A percentile compares a stretch with the other conserved stretches of the same genome.
These are phyloP conservation scores for Ondatra zibethicus DNA, from an alignment of 2,113 vertebrate genomes.

Conservation along the genomic window DNA sequence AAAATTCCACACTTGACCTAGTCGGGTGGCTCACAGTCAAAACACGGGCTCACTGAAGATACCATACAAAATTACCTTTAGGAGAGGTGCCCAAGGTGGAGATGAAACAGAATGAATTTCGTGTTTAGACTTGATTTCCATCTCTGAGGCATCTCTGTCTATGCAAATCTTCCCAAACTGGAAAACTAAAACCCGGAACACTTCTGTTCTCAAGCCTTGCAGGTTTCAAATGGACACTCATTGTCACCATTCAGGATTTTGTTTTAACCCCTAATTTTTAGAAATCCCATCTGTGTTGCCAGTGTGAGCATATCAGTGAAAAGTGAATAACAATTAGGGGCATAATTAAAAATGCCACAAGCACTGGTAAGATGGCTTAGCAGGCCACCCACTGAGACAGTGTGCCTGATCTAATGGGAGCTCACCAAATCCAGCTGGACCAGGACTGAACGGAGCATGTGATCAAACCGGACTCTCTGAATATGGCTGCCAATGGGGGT, in stretches of 20 bases:
- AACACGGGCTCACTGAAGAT: background rate
- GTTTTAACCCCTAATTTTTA: background rate
- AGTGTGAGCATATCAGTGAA: background rate
- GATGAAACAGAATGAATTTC: background rate
- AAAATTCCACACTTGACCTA: background rate
- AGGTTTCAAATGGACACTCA: background rate
- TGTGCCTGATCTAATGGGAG: too few species aligned
- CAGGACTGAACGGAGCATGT: too few species aligned
- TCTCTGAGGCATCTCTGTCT: background rate
- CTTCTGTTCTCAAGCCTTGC: background rate
- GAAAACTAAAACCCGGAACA: background rate
- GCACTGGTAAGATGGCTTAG: background rate
- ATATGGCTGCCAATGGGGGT: too few species aligned
- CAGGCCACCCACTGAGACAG: too few species aligned
- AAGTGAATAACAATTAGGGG: background rate
- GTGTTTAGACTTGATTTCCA: background rate
- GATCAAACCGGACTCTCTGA: too few species aligned
- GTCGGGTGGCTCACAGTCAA: background rate
- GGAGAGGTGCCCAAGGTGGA: background rate
- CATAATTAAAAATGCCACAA: background rate
- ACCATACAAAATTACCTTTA: background rate
- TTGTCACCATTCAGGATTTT: background rate
- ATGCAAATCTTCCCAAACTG: background rate
- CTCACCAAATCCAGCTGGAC: too few species aligned
- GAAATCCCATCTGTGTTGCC: background rate